Evolutionary conservation across 1,140 invertebrate genomes (phyloP), one percentile per base, ranked within the genome.

Genomic region (Drosophila dunni): DNA sequence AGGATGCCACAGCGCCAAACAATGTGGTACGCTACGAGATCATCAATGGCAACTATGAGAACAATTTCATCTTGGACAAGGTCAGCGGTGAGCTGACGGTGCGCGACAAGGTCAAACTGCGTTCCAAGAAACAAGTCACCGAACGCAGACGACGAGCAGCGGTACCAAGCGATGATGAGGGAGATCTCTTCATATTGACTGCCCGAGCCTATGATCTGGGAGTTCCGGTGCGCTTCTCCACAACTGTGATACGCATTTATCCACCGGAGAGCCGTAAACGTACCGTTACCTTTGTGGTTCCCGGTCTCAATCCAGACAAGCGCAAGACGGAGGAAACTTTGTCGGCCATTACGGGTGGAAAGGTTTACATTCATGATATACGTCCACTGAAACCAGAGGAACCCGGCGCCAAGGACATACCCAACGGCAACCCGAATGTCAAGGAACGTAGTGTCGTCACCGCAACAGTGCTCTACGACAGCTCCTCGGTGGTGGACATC

Each of bases 11-110:
- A 54, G 93, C 95, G n/a, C 96, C 97, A 3, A 98, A 98, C 92
- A 98, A 97, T 92, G 94, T 96, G 83, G 94, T 98, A 10, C 94
- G 95, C 81, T 98, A 98, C 92, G 96, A 97, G 93, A 94, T 98
- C 44, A 94, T 97, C 75, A 94, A 95, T 64, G 96, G 96, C 11
- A 97, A 97, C 91, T 95, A 95, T 83, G 95, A 95, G 67, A 96
- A 96, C 75, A 96, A 96, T 91, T 98, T 98, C 92, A 90, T 94
- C 24, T 94, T 99, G 40, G 94, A 97, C 90, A 94, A 95, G 86
- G 93, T 95, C 44, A 96, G 96, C 69, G 97, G 97, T 91, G 95
- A 95, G 91, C 79, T 95, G 54, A 93, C 91, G 13, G 83, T 92
- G 1, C 70, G 62, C 1, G 90, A 91, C 38, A 90, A 79, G 68